Conservation (phyloP, 2,888 invertebrate genomes). For the Dryobotodes eremita region DNA sequence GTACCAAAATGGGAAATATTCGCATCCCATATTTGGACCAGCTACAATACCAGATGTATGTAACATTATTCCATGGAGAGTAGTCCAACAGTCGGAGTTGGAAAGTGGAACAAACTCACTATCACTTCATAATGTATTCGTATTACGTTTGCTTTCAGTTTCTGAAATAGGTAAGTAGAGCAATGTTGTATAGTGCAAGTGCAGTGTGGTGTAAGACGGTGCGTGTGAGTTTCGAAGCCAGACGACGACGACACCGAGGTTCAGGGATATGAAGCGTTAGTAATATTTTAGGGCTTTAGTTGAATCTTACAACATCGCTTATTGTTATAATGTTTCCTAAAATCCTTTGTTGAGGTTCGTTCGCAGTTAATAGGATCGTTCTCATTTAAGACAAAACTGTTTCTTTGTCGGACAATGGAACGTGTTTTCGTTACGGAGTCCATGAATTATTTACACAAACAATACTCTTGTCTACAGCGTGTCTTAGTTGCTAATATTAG, state of each 20-base stretch:
- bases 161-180: constrained; percentile 35
- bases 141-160: constrained; percentile 30
- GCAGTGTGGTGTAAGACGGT: neutral
- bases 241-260: constrained; percentile 33
- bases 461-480: neutral
- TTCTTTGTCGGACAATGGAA: neutral
- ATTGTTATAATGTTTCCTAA: neutral
- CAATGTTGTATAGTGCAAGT: constrained; percentile 10
- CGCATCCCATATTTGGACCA: neutral
- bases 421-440: neutral
- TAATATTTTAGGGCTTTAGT: constrained; percentile 30
- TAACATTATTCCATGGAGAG: constrained; percentile 23
- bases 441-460: neutral
- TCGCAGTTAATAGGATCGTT: neutral
- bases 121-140: constrained; percentile 23
- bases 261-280: constrained; percentile 28
- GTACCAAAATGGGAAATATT: neutral
- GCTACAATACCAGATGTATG: constrained; percentile 9
- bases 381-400: neutral
- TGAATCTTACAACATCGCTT: constrained; percentile 11
- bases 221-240: constrained; percentile 43
- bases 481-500: constrained; percentile 98
- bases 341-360: neutral
- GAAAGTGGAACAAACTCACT: constrained; percentile 50
- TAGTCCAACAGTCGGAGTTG: constrained; percentile 23